A percentile compares a stretch with the other conserved stretches of the same genome.
Conservation (phyloP, 1,140 invertebrate species). For the Drosophila truncata region DNA sequence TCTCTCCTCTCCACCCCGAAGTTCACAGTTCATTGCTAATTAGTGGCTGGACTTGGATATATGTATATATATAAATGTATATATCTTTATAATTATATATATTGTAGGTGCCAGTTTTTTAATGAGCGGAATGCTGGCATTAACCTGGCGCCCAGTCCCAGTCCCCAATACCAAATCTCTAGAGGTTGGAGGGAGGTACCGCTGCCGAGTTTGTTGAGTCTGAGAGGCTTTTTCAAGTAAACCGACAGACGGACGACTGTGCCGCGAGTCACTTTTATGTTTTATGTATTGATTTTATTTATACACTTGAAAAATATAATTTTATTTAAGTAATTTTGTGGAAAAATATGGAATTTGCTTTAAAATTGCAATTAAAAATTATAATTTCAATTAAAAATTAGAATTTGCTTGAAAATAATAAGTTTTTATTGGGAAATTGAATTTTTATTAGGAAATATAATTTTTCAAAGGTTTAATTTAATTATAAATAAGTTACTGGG, state of each 20-base stretch:
- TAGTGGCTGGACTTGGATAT: constrained; percentile 33
- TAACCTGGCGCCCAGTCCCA: constrained; percentile 45
- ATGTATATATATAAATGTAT: background rate
- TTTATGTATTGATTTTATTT: constrained; percentile 83
- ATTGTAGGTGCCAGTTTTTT: constrained; percentile 10
- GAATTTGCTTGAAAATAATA: too few species aligned
- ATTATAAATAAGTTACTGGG: too few species aligned
- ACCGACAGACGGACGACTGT: constrained; percentile 49
- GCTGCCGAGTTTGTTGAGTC: constrained; percentile 15
- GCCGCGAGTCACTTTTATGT: constrained; percentile 72
- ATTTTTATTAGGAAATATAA: too few species aligned
- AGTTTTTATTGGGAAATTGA: too few species aligned
- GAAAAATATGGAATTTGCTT: background rate
- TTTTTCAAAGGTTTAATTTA: too few species aligned
- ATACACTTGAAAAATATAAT: constrained; percentile 11
- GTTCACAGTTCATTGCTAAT: constrained; percentile 79
- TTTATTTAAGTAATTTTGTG: background rate
- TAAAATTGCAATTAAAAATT: background rate
- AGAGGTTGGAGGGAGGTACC: constrained; percentile 17
- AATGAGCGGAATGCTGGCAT: constrained; percentile 11
- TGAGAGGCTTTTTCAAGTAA: constrained; percentile 60
- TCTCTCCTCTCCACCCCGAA: constrained; percentile 17
- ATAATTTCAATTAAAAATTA: background rate
- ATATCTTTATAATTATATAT: background rate
- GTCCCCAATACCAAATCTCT: constrained; percentile 1